Evolutionary conservation across 2,888 invertebrate genomes (phyloP).

Genomic region (Patella caerulea): DNA sequence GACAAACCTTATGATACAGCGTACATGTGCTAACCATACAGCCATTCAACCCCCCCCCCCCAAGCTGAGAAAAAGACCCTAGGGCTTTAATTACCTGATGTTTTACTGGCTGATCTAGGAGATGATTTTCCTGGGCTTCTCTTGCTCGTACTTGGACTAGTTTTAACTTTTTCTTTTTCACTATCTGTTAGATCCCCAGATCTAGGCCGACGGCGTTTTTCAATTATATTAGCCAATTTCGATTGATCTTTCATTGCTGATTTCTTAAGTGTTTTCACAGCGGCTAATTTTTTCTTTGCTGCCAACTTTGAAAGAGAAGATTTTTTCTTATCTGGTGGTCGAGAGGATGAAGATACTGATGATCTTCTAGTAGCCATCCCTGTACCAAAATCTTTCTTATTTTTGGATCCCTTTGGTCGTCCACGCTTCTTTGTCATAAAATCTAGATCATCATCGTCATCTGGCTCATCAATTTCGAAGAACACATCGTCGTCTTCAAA

Average conservation of each 20-base stretch:
- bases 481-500: not conserved
- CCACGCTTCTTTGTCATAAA: not conserved
- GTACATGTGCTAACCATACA: too few species aligned
- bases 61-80: not conserved
- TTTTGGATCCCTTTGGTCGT: not conserved
- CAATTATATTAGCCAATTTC: conserved; percentile 36
- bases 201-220: conserved; percentile 30
- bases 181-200: conserved; percentile 1
- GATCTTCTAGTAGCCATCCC: not conserved
- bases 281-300: conserved; percentile 16
- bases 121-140: conserved; percentile 4
- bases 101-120: conserved; percentile 13
- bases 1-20: too few species aligned
- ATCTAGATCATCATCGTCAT: not conserved
- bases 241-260: conserved; percentile 30
- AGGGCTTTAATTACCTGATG: conserved; percentile 22
- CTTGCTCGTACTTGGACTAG: conserved; percentile 7
- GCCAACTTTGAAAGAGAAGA: conserved; percentile 10
- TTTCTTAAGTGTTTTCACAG: conserved; percentile 29
- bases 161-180: conserved; percentile 7
- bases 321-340: not conserved
- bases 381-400: not conserved
- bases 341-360: not conserved
- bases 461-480: not conserved
- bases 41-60: too few species aligned